phyloP scores from a whole-genome alignment of 2,797 vertebrate genomes.

The Helicolenus hilgendorfi region DNA sequence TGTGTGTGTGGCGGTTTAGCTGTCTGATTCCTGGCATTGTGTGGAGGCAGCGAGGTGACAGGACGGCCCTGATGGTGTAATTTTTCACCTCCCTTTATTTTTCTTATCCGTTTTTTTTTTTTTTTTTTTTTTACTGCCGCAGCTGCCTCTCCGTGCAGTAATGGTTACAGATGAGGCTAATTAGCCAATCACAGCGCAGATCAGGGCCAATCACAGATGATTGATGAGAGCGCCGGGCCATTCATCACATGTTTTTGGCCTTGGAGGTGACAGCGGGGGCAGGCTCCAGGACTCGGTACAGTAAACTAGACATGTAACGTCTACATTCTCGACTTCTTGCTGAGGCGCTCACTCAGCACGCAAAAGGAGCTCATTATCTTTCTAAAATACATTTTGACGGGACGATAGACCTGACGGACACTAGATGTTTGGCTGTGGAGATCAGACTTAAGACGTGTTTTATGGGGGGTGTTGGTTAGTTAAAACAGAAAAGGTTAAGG shows the following conservation, averaged over 20 bases:
- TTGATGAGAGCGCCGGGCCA: conserved; percentile 77
- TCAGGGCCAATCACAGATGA: conserved; percentile 84
- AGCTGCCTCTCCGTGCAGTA: conserved; percentile 76
- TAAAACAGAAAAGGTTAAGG: neutral
- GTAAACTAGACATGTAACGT: conserved; percentile 48
- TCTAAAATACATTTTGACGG: neutral
- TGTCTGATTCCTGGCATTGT: conserved; percentile 72
- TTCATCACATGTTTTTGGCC: conserved; percentile 75
- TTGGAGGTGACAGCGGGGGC: conserved; percentile 59
- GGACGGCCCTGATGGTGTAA: conserved; percentile 68
- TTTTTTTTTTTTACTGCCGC: conserved; percentile 32
- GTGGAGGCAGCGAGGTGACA: conserved; percentile 64
- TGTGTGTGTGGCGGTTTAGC: conserved; percentile 9
- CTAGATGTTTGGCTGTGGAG: neutral
- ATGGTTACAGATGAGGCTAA: conserved; percentile 87
- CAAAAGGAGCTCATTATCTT: neutral
- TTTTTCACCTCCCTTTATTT: conserved; percentile 81
- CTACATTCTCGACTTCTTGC: conserved; percentile 18
- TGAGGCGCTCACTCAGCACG: neutral
- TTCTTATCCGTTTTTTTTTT: conserved; percentile 56
- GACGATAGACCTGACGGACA: neutral
- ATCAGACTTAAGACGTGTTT: neutral
- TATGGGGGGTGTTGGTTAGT: neutral
- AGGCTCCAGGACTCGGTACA: conserved; percentile 52
- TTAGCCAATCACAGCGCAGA: conserved; percentile 84